Evolutionary conservation across 2,113 vertebrate species (phyloP).

Genomic region (Hirundichthys speculiger): DNA sequence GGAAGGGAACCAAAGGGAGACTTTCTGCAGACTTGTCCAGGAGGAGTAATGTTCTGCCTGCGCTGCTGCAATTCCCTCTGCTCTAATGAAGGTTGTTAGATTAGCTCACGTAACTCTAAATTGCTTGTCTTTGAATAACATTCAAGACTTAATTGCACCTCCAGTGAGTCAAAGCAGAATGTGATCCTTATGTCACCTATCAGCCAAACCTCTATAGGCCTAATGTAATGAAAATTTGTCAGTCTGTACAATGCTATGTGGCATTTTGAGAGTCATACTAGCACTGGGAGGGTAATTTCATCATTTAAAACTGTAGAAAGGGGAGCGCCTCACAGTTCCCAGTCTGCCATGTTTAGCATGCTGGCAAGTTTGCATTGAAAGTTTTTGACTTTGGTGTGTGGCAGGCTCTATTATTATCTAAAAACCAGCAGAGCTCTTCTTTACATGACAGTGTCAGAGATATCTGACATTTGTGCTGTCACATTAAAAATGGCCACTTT

Average conservation of each 20-base stretch:
- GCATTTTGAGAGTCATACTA: slow-evolving; percentile 3
- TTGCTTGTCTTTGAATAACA: slow-evolving; percentile 31
- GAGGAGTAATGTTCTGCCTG: slow-evolving; percentile 18
- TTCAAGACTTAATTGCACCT: slow-evolving; percentile 22
- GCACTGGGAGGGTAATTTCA: background rate
- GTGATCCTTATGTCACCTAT: slow-evolving; percentile 23
- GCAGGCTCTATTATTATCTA: slow-evolving; percentile 30
- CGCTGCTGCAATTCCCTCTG: slow-evolving; percentile 7
- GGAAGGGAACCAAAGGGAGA: background rate
- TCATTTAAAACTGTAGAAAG: slow-evolving; percentile 9
- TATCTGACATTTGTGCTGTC: slow-evolving; percentile 14
- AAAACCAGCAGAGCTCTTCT: slow-evolving; percentile 12
- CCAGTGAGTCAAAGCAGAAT: slow-evolving; percentile 13
- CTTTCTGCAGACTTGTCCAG: background rate
- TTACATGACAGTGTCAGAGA: slow-evolving; percentile 23
- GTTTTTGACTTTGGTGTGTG: slow-evolving; percentile 25
- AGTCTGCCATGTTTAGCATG: slow-evolving; percentile 14
- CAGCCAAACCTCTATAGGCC: slow-evolving; percentile 13
- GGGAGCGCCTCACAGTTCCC: background rate
- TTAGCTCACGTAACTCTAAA: slow-evolving; percentile 23
- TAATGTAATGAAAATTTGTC: slow-evolving; percentile 26
- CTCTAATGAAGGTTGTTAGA: slow-evolving; percentile 15
- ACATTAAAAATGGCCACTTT: slow-evolving; percentile 22
- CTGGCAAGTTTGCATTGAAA: slow-evolving; percentile 28
- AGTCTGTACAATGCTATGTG: background rate